These are phyloP conservation scores for Lepus europaeus DNA, from an alignment of 2,113 vertebrate genomes.

Conservation along the genomic window DNA sequence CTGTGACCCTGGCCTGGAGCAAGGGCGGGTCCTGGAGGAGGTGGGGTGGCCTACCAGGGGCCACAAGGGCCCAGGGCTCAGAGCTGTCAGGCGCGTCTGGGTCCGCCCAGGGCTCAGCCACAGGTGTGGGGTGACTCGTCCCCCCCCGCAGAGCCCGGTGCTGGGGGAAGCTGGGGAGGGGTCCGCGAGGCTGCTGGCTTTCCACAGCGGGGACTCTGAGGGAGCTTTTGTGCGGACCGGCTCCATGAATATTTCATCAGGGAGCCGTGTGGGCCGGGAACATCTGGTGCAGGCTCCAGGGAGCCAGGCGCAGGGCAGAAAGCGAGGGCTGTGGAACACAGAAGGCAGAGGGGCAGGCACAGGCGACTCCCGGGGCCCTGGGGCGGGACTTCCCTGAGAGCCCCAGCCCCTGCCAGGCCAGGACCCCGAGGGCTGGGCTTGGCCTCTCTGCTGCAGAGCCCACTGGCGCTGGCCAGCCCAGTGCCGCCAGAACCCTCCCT, in stretches of 20 bases:
- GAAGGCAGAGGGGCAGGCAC: conserved; percentile 65
- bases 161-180: too few relatives aligned
- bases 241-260: conserved; percentile 87
- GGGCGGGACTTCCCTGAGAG: not conserved
- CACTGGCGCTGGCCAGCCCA: too few relatives aligned
- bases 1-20: too few relatives aligned
- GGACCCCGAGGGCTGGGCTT: too few relatives aligned
- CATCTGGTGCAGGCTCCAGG: conserved; percentile 88
- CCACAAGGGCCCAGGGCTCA: too few relatives aligned
- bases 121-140: too few relatives aligned
- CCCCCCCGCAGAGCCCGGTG: too few relatives aligned
- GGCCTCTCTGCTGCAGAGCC: too few relatives aligned
- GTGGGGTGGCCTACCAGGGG: too few relatives aligned
- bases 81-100: too few relatives aligned
- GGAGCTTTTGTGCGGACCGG: conserved; percentile 79
- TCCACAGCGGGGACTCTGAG: conserved; percentile 70
- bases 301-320: conserved; percentile 84
- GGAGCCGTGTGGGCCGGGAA: conserved; percentile 83
- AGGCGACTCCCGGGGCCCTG: not conserved
- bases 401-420: not conserved
- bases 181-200: conserved; percentile 69
- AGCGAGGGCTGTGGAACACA: conserved; percentile 87
- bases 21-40: too few relatives aligned
- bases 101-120: not conserved
- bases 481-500: too few relatives aligned